A percentile compares a stretch with the other conserved stretches of the same genome.
These are phyloP conservation scores for Lophura nycthemera DNA, from an alignment of 2,113 vertebrate species.

Conservation along the genomic window DNA sequence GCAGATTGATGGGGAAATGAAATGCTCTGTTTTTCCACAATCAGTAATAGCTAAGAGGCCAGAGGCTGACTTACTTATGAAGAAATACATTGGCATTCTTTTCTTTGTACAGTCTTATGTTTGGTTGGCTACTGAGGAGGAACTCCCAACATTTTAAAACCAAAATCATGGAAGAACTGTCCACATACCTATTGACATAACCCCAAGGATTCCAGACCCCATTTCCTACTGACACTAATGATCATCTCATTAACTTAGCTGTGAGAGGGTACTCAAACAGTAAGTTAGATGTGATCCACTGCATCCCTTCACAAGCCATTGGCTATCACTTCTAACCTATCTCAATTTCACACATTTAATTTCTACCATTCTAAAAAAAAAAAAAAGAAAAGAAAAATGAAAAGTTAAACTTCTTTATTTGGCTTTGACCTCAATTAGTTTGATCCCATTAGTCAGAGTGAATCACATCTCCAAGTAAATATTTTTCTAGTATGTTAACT, in stretches of 20 bases:
- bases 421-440: constrained; percentile 19
- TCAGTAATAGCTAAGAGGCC: not conserved
- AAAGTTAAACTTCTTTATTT: not conserved
- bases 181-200: not conserved
- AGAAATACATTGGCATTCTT: not conserved
- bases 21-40: not conserved
- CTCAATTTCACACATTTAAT: not conserved
- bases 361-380: not conserved
- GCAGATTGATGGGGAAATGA: not conserved
- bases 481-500: constrained; percentile 21
- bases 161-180: not conserved
- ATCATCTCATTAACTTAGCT: not conserved
- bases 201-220: not conserved
- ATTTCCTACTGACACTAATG: not conserved
- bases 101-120: not conserved
- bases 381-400: too few relatives aligned
- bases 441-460: constrained; percentile 8
- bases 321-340: not conserved
- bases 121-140: not conserved
- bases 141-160: not conserved
- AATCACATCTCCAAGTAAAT: constrained; percentile 60
- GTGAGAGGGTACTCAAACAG: not conserved
- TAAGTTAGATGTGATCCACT: not conserved
- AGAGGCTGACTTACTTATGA: not conserved
- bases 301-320: not conserved